These are phyloP conservation scores for Sinocyclocheilus maitianheensis DNA, from an alignment of 2,113 vertebrate genomes.

Conservation along the genomic window DNA sequence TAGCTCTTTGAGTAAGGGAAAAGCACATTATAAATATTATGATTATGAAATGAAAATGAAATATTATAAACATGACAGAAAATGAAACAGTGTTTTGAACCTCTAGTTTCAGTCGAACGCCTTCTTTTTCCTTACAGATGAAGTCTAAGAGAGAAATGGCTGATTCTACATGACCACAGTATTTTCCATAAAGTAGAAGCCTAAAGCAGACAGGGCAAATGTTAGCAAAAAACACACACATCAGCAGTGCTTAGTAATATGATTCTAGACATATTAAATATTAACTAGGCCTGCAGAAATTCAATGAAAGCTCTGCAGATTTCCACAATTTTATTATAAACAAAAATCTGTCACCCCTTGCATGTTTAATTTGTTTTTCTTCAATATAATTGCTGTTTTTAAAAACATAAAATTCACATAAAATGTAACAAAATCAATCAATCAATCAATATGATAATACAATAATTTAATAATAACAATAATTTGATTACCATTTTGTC, in stretches of 20 bases:
- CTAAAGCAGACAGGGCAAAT: conserved; percentile 64
- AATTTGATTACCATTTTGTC: too few relatives aligned
- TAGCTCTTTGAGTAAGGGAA: background rate
- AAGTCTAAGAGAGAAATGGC: conserved; percentile 87
- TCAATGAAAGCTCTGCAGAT: background rate
- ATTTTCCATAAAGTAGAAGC: conserved; percentile 92
- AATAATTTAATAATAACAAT: too few relatives aligned
- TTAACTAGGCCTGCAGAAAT: background rate
- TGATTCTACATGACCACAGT: conserved; percentile 92
- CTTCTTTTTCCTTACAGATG: conserved; percentile 92
- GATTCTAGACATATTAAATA: conserved; percentile 18
- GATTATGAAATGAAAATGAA: background rate
- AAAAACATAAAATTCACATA: background rate
- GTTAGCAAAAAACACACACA: conserved; percentile 11
- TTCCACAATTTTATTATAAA: background rate
- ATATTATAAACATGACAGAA: conserved; percentile 1
- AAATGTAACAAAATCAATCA: background rate
- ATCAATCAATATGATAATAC: too few relatives aligned
- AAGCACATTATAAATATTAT: background rate
- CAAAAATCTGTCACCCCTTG: background rate
- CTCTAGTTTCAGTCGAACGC: conserved; percentile 92
- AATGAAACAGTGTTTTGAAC: conserved; percentile 63
- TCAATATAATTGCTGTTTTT: background rate
- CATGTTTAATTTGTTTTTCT: background rate
- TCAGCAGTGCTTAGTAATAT: conserved; percentile 6